Evolutionary conservation across 2,888 invertebrate species (phyloP), one percentile per base, ranked within the genome.

Genomic region (Keiferia lycopersicella): DNA sequence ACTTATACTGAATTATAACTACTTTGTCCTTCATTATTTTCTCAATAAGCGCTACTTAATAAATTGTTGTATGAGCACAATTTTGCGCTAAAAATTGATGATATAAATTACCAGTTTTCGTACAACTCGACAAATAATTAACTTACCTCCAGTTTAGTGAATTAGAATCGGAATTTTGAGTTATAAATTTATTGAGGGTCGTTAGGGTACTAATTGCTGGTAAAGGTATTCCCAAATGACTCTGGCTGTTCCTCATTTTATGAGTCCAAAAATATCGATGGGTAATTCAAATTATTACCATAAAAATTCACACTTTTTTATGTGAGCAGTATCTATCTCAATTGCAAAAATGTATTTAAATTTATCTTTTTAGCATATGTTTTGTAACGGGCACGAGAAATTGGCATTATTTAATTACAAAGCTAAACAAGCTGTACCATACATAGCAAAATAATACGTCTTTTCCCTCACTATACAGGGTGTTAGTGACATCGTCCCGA

Each of bases 181-280:
- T 73, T 71, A 69, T 68, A 73, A 82, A 82, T 82, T 84, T 80
- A 77, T 76, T 65, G 71, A 66, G 69, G 73, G 73, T 79, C 83
- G 81, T 87, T 86, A 86, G 77, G 72, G 68, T 72, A 69, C 77
- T 87, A 87, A 87, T 86, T 82, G 82, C 81, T 71, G 76, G 72
- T 75, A 73, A 72, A 70, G 78, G 76, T 76, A 80, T 80, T 79
- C 74, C 71, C 72, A 68, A 68, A 64, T 73, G 71, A 76, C 75
- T 73, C 71, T 67, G 63, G 72, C 18, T 11, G 45, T 8, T 45
- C 20, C 16, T 34, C 26, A 14, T 48, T 50, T 30, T n/a, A 30
- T 16, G 6, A 34, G 56, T 7, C n/a, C 0, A 34, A 34, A n/a
- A 18, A 26, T 26, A 56, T 30, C 7, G 30, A 34, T 8, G n/a